These are phyloP conservation scores for Heliconius ismenius DNA, from an alignment of 2,888 invertebrate species.

Conservation along the genomic window DNA sequence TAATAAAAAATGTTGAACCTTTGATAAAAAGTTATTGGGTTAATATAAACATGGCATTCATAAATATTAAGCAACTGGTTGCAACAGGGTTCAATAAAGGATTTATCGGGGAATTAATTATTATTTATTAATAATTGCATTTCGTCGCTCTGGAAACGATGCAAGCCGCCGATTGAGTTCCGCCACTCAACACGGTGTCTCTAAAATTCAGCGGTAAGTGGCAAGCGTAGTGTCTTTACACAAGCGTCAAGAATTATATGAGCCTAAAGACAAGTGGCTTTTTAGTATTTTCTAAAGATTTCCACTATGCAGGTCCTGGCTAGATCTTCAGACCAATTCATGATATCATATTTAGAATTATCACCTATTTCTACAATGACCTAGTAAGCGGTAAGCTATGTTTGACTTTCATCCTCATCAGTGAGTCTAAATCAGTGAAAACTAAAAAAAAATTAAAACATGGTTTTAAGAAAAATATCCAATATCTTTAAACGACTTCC, in stretches of 20 bases:
- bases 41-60: background rate
- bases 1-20: background rate
- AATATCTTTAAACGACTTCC: too few relatives aligned
- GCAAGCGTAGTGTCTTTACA: background rate
- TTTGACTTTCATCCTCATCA: too few relatives aligned
- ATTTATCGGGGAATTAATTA: background rate
- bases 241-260: background rate
- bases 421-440: too few relatives aligned
- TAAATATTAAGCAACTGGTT: background rate
- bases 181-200: background rate
- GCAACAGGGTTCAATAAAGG: background rate
- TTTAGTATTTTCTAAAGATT: background rate
- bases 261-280: background rate
- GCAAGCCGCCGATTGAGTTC: background rate
- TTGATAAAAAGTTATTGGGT: constrained; percentile 4
- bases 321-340: background rate
- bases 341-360: background rate
- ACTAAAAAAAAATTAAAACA: too few relatives aligned
- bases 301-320: background rate
- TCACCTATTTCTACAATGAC: background rate
- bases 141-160: background rate
- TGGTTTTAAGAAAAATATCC: too few relatives aligned
- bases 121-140: background rate
- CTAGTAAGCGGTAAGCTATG: too few relatives aligned
- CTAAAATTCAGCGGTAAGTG: background rate